A percentile compares a stretch with the other conserved stretches of the same genome.
Evolutionary conservation across 2,113 vertebrate genomes (phyloP).

Genomic region (Trinectes maculatus): DNA sequence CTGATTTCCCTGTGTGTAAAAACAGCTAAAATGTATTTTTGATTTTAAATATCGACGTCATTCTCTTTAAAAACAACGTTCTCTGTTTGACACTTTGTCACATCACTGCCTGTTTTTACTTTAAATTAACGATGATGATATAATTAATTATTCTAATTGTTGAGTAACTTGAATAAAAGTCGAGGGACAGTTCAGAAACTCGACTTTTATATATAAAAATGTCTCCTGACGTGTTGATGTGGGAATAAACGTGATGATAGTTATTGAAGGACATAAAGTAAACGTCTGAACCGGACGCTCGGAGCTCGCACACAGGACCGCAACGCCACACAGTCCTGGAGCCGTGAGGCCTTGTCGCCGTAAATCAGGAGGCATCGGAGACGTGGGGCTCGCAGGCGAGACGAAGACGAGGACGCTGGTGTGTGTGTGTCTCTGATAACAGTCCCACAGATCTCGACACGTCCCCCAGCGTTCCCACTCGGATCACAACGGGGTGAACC

Average conservation of each 20-base stretch:
- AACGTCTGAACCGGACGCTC: slow-evolving; percentile 48
- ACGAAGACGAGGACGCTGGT: slow-evolving; percentile 59
- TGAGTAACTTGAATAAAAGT: slow-evolving; percentile 4
- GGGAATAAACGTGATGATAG: slow-evolving; percentile 19
- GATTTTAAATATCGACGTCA: not conserved
- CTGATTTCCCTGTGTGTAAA: not conserved
- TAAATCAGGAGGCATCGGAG: slow-evolving; percentile 70
- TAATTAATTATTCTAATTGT: no score
- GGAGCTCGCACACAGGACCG: slow-evolving; percentile 12
- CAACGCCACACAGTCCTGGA: slow-evolving; percentile 61
- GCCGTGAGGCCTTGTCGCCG: slow-evolving; percentile 42
- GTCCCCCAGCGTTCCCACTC: slow-evolving; percentile 61
- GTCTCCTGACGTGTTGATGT: slow-evolving; percentile 15
- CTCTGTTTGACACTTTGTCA: no score
- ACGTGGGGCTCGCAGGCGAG: slow-evolving; percentile 49
- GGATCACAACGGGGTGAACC: slow-evolving; percentile 66
- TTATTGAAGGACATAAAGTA: slow-evolving; percentile 53
- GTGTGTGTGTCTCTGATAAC: slow-evolving; percentile 64
- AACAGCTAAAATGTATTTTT: not conserved
- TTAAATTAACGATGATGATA: no score
- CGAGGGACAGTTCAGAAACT: slow-evolving; percentile 11
- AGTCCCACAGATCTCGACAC: slow-evolving; percentile 29
- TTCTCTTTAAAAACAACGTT: slow-evolving; percentile 4
- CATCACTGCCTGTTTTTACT: no score
- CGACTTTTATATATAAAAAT: slow-evolving; percentile 16